Conservation (phyloP, 2,888 invertebrate species). For the Caenorhabditis becei region DNA sequence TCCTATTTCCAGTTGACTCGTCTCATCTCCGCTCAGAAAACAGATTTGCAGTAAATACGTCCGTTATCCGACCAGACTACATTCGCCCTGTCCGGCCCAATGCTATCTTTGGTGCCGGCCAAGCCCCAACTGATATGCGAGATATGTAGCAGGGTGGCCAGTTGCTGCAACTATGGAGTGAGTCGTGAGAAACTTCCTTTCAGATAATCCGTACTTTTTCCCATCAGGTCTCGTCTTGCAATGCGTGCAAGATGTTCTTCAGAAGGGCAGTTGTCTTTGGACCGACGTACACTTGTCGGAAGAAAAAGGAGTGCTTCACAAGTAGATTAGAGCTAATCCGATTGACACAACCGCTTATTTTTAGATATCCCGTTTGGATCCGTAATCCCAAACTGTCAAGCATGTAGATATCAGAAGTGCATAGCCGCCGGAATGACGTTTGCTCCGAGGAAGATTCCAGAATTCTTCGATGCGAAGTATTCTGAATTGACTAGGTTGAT, state of each 20-base stretch:
- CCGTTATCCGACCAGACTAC: neutral
- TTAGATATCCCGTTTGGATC: neutral
- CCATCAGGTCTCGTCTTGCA: neutral
- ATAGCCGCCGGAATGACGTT: conserved; percentile 4
- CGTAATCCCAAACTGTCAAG: neutral
- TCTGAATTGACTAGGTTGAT: neutral
- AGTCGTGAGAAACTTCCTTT: neutral
- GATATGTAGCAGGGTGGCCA: neutral
- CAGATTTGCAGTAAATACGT: neutral
- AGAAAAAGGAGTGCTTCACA: neutral
- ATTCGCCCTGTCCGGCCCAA: neutral
- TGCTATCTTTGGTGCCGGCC: neutral
- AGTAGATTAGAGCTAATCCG: neutral
- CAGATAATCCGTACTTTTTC: neutral
- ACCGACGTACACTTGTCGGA: neutral
- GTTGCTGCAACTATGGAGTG: neutral
- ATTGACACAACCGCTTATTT: neutral
- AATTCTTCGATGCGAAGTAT: neutral
- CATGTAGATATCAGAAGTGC: conserved; percentile 14
- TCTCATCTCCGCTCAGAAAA: neutral
- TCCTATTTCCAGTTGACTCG: neutral
- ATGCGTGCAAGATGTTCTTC: conserved; percentile 5
- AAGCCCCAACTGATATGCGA: neutral
- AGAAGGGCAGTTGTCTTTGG: neutral
- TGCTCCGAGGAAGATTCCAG: neutral